Evolutionary conservation across 1,140 invertebrate genomes (phyloP), one percentile per base, ranked within the genome.

Genomic region (Pachypsylla venusta): DNA sequence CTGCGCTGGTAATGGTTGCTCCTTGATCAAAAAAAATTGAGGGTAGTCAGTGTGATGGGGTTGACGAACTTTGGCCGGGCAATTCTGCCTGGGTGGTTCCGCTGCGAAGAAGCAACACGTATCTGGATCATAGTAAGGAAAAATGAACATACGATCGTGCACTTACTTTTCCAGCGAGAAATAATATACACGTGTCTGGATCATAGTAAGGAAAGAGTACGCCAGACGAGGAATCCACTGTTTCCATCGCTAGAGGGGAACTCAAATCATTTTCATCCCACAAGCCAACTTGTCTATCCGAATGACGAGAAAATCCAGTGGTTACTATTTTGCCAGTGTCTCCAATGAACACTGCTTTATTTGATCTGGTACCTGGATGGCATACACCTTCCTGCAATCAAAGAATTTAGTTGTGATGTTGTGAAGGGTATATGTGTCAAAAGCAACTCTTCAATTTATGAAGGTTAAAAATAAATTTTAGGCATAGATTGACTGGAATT

Each of bases 151-250:
- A 35, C n/a, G n/a, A 35, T 35, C 7, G n/a, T 35, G n/a, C 7
- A 53, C 66, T 70, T 72, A 84, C 85, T 76, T 89, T 89, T 61
- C 85, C 87, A 48, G 84, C 83, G 24, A 89, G 69, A 69, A 81
- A 89, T 39, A 93, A 82, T 69, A 96, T 83, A 67, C 84, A 86
- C 14, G 89, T 93, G 71, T 98, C 93, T 66, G 85, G 78, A 71
- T 98, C 93, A 73, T 87, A 96, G 70, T 85, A 93, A 0, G 93
- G 93, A 71, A 93, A 89, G 1, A 96, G 79, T 57, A 96, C 84
- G 7, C 92, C 93, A 42, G 89, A 93, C 0, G 89, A 92, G 61
- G 85, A 90, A 70, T 96, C 93, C 30, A 96, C 85, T 25, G 83
- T 87, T 67, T 93, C 88, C 40, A 81, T 81, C 10, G 77, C 76